Evolutionary conservation across 2,888 invertebrate genomes (phyloP).

Genomic region (Chrysina gloriosa): DNA sequence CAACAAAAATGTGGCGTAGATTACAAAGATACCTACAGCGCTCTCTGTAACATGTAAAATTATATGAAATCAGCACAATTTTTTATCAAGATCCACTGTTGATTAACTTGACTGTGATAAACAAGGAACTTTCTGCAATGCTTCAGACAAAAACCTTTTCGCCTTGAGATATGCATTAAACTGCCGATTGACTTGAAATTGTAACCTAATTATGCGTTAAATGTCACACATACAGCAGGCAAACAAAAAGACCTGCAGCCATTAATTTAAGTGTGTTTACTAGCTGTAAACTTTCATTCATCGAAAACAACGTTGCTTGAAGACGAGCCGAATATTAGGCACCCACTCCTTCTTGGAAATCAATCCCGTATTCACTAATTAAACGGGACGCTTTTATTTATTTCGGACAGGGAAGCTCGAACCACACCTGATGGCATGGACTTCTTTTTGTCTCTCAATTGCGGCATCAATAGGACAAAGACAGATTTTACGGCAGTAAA

Average conservation of each 20-base stretch:
- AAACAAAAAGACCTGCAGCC: background rate
- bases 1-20: no score
- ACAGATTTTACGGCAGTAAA: conserved; percentile 32
- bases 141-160: background rate
- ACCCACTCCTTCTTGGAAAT: conserved; percentile 23
- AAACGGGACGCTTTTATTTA: conserved; percentile 28
- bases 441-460: conserved; percentile 26
- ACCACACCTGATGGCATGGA: conserved; percentile 5
- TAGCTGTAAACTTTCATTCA: conserved; percentile 3
- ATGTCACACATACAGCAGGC: background rate
- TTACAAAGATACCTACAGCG: no score
- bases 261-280: conserved; percentile 9
- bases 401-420: background rate
- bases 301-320: conserved; percentile 22
- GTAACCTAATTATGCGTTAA: background rate
- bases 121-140: no score
- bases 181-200: background rate
- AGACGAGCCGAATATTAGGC: conserved; percentile 9
- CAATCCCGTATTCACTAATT: conserved; percentile 20
- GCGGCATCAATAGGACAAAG: conserved; percentile 38
- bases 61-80: no score
- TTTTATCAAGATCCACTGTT: no score
- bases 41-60: no score
- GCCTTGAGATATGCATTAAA: background rate
- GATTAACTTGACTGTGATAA: no score